These are phyloP conservation scores for Medauroidea extradentata DNA, from an alignment of 1,140 invertebrate genomes.

Conservation along the genomic window DNA sequence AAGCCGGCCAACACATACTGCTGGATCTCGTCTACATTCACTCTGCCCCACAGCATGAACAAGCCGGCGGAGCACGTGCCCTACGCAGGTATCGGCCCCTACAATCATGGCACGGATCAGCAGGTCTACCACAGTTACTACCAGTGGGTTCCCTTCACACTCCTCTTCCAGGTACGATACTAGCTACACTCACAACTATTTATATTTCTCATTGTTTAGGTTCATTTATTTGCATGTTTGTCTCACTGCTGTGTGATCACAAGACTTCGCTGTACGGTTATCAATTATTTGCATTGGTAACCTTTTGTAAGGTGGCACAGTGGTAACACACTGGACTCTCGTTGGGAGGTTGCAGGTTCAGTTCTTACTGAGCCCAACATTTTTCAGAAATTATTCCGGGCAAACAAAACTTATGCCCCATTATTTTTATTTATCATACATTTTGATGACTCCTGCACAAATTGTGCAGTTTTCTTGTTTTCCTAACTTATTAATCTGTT, in stretches of 20 bases:
- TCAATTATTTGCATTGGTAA: neutral
- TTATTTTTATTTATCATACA: too few relatives aligned
- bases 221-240: neutral
- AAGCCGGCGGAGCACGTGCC: constrained; percentile 61
- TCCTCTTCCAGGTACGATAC: constrained; percentile 70
- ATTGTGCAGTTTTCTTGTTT: too few relatives aligned
- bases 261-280: neutral
- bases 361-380: too few relatives aligned
- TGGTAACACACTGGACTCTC: too few relatives aligned
- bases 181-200: neutral
- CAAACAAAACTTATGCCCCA: too few relatives aligned
- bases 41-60: constrained; percentile 62
- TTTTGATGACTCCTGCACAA: too few relatives aligned
- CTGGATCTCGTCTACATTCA: constrained; percentile 92
- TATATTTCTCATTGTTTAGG: neutral
- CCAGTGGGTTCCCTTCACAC: constrained; percentile 89
- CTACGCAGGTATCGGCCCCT: constrained; percentile 71
- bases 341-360: too few relatives aligned
- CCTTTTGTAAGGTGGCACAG: neutral
- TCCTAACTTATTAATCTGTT: too few relatives aligned
- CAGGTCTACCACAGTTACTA: constrained; percentile 84
- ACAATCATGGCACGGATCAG: constrained; percentile 56
- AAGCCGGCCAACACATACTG: constrained; percentile 84
- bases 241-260: neutral
- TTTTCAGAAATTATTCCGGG: too few relatives aligned